Base-by-base conservation (phyloP, 1,140 invertebrate species). In the Anastatus disparis region DNA sequence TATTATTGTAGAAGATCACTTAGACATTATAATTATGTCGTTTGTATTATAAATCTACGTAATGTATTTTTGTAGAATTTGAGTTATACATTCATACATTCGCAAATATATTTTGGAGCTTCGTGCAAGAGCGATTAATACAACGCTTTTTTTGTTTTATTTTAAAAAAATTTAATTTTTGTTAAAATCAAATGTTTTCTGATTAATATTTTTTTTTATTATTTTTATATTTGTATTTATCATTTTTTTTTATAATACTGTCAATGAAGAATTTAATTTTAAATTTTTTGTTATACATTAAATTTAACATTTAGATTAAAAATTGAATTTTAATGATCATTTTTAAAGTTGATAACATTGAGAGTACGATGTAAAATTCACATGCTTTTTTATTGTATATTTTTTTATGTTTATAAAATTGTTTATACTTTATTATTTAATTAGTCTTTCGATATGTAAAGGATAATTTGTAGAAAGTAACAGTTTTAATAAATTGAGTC, bases 1-100 rank as follows among this genome's bases (percentile, higher is more conserved):
- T 70, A 64, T 70, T 64, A 70, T 64, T 71, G 62, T 64, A 59
- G n/a, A n/a, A n/a, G 52, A 71, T 65, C 69, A 71, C 44, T 64
- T 71, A 58, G 58, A 64, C 24, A 42, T 70, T 65, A 62, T 12
- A 53, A 59, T 61, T 69, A 59, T 52, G 35, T 20, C 29, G 7
- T 44, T 64, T 56, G 26, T 50, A 58, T 71, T 22, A 70, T 65
- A 64, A 71, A 71, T 71, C 53, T 71, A 65, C 69, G 26, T 71
- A 59, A 64, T 9, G 15, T 59, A 62, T 31, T 55, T 71, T 40
- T 29, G 8, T 53, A 63, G 24, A 62, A 31, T 42, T 46, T 29
- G 20, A 70, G 29, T 65, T 62, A 55, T 63, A 70, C 61, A 64
- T 71, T 50, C 61, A 71, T 65, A 29, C 53, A 48, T 53, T 20